These are phyloP conservation scores for Corythoichthys intestinalis DNA, from an alignment of 2,113 vertebrate species.

Conservation along the genomic window DNA sequence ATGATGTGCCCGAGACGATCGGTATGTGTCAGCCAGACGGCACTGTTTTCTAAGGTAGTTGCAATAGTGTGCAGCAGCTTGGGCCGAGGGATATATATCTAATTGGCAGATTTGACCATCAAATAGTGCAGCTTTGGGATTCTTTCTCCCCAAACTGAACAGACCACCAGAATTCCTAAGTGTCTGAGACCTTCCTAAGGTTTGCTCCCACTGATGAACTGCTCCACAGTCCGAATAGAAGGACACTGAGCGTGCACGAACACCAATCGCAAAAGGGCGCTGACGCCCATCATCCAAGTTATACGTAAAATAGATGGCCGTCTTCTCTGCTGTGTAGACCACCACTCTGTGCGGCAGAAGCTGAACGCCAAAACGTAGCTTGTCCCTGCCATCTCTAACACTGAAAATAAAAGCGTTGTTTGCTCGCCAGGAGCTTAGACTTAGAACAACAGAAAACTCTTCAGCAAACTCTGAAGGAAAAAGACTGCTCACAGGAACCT, in stretches of 20 bases:
- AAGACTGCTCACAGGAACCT: conserved; percentile 71
- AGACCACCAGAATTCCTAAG: conserved; percentile 71
- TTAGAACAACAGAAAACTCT: conserved; percentile 83
- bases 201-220: conserved; percentile 74
- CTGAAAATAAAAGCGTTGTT: conserved; percentile 95
- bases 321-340: conserved; percentile 80
- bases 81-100: conserved; percentile 85
- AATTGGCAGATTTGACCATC: conserved; percentile 89
- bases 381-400: conserved; percentile 76
- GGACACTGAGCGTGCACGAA: conserved; percentile 76
- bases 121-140: conserved; percentile 80
- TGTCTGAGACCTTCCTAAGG: conserved; percentile 67
- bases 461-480: conserved; percentile 73
- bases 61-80: conserved; percentile 86
- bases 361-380: conserved; percentile 88
- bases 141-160: conserved; percentile 87
- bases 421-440: conserved; percentile 80
- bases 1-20: conserved; percentile 57
- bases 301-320: conserved; percentile 80
- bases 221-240: conserved; percentile 82
- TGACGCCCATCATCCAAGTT: conserved; percentile 81
- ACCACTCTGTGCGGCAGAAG: conserved; percentile 82
- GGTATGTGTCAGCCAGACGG: conserved; percentile 78
- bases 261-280: conserved; percentile 82
- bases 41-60: conserved; percentile 86